Conservation (phyloP, 2,797 vertebrate species). For the Heteromormyrus szaboi region DNA sequence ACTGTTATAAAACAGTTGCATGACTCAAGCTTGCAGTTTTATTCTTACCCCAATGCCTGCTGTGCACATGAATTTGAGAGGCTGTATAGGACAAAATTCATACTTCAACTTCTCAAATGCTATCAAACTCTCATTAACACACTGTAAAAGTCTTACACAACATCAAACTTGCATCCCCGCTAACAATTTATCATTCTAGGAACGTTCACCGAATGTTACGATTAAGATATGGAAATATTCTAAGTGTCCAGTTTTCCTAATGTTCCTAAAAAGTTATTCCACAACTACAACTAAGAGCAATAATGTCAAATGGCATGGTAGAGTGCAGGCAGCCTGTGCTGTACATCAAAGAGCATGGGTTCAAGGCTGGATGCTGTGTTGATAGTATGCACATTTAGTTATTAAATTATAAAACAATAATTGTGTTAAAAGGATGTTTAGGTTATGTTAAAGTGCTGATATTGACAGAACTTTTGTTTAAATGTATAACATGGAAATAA, state of each 20-base stretch:
- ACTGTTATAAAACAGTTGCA: neutral
- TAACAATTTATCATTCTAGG: neutral
- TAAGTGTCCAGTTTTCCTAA: neutral
- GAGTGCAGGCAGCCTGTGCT: neutral
- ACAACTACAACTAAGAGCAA: neutral
- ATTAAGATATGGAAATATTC: neutral
- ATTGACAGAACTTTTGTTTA: neutral
- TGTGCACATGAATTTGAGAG: neutral
- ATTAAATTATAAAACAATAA: neutral
- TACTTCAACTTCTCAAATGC: neutral
- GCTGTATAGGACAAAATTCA: neutral
- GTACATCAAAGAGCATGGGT: neutral
- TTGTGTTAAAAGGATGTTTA: neutral
- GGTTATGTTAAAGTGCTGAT: neutral
- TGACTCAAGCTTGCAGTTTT: neutral
- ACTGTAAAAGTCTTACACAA: neutral
- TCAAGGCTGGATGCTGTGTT: neutral
- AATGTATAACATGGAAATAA: neutral
- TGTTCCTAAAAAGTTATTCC: neutral
- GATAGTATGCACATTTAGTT: neutral
- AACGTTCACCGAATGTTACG: neutral
- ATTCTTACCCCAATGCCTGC: neutral
- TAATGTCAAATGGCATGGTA: neutral
- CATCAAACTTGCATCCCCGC: neutral
- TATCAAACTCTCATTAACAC: neutral